phyloP scores from a whole-genome alignment of 2,113 vertebrate species.

The Verasper variegatus region DNA sequence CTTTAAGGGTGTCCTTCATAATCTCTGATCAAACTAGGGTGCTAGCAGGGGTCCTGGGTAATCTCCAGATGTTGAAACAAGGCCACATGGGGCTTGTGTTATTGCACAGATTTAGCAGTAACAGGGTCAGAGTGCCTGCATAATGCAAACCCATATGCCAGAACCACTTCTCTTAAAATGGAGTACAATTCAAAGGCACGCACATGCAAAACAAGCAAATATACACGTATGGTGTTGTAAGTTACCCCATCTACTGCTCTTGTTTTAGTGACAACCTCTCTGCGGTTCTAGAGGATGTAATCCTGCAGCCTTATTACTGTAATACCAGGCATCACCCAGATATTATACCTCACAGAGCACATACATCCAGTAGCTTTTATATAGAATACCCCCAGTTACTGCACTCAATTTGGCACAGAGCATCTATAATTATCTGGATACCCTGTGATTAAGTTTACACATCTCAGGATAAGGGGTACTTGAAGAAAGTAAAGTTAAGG shows the following conservation, averaged over 20 bases:
- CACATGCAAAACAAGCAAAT: background rate
- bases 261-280: constrained; percentile 32
- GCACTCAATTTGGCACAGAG: constrained; percentile 22
- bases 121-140: constrained; percentile 36
- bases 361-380: constrained; percentile 48
- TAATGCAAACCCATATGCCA: constrained; percentile 36
- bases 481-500: background rate
- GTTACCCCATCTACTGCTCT: constrained; percentile 30
- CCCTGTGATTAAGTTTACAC: constrained; percentile 39
- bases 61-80: constrained; percentile 68
- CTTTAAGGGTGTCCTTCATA: constrained; percentile 30
- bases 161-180: constrained; percentile 13
- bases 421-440: constrained; percentile 53
- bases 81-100: constrained; percentile 56
- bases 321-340: constrained; percentile 44
- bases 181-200: background rate
- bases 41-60: constrained; percentile 53
- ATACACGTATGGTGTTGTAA: background rate
- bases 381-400: constrained; percentile 1
- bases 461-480: background rate
- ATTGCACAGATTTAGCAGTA: constrained; percentile 57
- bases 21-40: constrained; percentile 31
- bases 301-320: constrained; percentile 26
- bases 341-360: constrained; percentile 33
- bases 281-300: constrained; percentile 26